phyloP scores from a whole-genome alignment of 2,888 invertebrate genomes.

The Eremobia ochroleuca region DNA sequence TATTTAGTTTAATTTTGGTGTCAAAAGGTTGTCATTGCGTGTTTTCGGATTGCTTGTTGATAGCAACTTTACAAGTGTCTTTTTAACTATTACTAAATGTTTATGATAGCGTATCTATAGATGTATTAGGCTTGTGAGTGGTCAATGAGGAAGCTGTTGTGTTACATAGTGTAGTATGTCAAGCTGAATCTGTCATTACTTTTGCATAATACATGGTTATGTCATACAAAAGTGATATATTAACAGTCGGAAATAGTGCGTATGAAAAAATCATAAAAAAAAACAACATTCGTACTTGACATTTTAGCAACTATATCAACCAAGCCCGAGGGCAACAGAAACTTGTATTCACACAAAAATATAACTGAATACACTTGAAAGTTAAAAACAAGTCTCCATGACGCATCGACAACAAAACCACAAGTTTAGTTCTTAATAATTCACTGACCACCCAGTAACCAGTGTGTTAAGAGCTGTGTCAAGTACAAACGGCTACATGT shows the following conservation, averaged over 20 bases:
- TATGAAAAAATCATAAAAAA: not conserved
- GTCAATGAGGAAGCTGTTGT: not conserved
- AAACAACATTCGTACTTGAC: constrained; percentile 33
- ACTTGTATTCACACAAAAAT: constrained; percentile 52
- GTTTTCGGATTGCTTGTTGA: not conserved
- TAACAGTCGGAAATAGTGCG: constrained; percentile 1
- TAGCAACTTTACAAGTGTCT: not conserved
- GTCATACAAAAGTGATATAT: not conserved
- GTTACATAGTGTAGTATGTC: not conserved
- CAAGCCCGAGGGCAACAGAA: constrained; percentile 21
- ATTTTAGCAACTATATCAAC: constrained; percentile 35
- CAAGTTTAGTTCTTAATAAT: constrained; percentile 71
- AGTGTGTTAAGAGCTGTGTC: constrained; percentile 60
- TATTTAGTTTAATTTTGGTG: not conserved
- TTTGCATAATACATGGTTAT: constrained; percentile 10
- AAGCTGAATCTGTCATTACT: not conserved
- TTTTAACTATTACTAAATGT: not conserved
- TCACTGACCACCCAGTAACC: constrained; percentile 68
- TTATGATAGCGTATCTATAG: not conserved
- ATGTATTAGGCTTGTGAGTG: not conserved
- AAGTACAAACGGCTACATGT: constrained; percentile 22
- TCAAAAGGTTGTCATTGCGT: not conserved
- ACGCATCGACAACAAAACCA: constrained; percentile 72
- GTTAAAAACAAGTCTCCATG: constrained; percentile 65
- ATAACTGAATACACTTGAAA: constrained; percentile 45